Evolutionary conservation across 2,113 vertebrate species (phyloP).

Genomic region (Heterotis niloticus): DNA sequence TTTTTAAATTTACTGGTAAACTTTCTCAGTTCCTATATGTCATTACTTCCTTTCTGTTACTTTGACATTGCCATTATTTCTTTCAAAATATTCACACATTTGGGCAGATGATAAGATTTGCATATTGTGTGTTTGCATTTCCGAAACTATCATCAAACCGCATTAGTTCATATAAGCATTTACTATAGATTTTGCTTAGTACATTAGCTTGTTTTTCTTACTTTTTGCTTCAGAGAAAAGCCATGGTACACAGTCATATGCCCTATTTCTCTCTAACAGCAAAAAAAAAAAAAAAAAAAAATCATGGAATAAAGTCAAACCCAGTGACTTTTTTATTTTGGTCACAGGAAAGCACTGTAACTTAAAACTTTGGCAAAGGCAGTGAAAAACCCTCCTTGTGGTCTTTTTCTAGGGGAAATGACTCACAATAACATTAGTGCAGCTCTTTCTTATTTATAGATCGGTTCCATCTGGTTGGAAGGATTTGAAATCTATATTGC

Average conservation of each 20-base stretch:
- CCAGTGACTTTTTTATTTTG: not conserved
- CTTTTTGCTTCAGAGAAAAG: not conserved
- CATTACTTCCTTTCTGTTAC: no score
- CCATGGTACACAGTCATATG: not conserved
- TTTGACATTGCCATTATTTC: no score
- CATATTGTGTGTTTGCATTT: not conserved
- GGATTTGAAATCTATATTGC: constrained; percentile 9
- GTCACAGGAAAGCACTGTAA: not conserved
- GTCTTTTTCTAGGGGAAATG: constrained; percentile 23
- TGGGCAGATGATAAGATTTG: no score
- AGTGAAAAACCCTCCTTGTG: not conserved
- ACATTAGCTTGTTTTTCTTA: not conserved
- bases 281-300: not conserved
- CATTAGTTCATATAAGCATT: not conserved
- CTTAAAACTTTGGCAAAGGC: constrained; percentile 17
- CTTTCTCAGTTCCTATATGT: no score
- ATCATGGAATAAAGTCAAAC: no score
- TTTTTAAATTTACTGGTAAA: no score
- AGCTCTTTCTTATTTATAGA: constrained; percentile 21
- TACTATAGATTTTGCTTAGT: not conserved
- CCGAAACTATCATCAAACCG: not conserved
- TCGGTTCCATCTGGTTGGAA: constrained; percentile 21
- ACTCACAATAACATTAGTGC: constrained; percentile 10
- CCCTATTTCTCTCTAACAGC: not conserved
- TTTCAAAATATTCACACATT: no score